Percentiles rank a stretch among this genome's conserved stretches.
Conservation (phyloP, 2,113 vertebrate species). For the Bos taurus region ARS-UCD2.0 NC_037328.1:91822001-91822500, state of each 20-base stretch:
- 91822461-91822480: background rate
- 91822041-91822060: background rate
- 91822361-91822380: background rate
- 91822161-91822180: background rate
- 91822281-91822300: background rate
- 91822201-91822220: background rate
- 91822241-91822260: background rate
- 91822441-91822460: background rate
- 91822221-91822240: background rate
- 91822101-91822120: background rate
- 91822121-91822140: background rate
- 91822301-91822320: background rate
- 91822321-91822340: background rate
- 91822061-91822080: background rate
- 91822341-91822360: background rate
- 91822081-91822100: background rate
- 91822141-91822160: background rate
- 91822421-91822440: background rate
- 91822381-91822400: background rate
- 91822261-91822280: background rate
- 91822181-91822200: background rate
- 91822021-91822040: background rate
- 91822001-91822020: background rate
- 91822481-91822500: background rate
- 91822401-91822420: background rate